Evolutionary conservation across 2,888 invertebrate species (phyloP).

Genomic region (Antheraea yamamai): DNA sequence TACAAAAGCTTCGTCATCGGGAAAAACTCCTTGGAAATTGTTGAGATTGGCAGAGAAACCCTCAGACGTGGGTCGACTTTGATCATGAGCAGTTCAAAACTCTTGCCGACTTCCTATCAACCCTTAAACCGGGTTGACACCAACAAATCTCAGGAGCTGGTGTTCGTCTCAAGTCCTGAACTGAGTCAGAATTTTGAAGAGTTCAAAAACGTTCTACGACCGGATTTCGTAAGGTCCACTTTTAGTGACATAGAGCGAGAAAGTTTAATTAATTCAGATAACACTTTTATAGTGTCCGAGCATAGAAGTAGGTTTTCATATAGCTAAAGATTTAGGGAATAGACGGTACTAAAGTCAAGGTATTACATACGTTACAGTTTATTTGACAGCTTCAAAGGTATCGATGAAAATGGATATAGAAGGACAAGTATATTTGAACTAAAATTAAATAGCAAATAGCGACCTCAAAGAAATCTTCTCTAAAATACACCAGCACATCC

Average conservation of each 20-base stretch:
- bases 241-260: conserved; percentile 63
- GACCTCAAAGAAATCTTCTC: no score
- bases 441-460: background rate
- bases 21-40: conserved; percentile 86
- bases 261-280: conserved; percentile 65
- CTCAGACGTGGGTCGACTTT: conserved; percentile 85
- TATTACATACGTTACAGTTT: background rate
- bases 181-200: conserved; percentile 59
- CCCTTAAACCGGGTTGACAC: conserved; percentile 41
- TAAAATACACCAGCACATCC: no score
- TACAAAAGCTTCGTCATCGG: conserved; percentile 89
- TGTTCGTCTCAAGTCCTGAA: conserved; percentile 46
- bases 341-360: background rate
- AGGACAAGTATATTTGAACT: background rate
- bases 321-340: conserved; percentile 26
- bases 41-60: conserved; percentile 89
- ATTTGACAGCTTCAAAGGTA: background rate
- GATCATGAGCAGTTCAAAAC: conserved; percentile 82
- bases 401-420: background rate
- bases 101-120: conserved; percentile 78
- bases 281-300: conserved; percentile 69
- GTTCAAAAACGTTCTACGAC: conserved; percentile 48
- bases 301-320: conserved; percentile 46
- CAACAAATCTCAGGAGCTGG: conserved; percentile 50
- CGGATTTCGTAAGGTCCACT: conserved; percentile 61